These are phyloP conservation scores for Anolis carolinensis DNA, from an alignment of 2,113 vertebrate species.

Conservation along the genomic window DNA sequence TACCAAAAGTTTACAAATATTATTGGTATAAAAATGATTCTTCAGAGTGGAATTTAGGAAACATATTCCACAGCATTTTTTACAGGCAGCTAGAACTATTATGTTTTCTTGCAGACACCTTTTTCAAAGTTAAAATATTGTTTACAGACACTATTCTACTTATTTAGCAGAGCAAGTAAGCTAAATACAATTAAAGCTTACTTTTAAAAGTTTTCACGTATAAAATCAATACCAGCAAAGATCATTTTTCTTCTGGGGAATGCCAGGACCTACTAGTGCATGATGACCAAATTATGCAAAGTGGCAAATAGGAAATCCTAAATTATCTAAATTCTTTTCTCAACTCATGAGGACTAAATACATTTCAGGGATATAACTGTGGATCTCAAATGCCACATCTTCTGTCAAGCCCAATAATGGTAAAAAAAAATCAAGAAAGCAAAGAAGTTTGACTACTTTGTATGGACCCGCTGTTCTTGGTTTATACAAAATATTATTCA, in stretches of 20 bases:
- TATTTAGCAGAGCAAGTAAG: neutral
- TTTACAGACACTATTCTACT: neutral
- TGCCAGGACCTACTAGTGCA: neutral
- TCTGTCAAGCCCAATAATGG: neutral
- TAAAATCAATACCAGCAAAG: slow-evolving; percentile 29
- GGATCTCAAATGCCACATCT: neutral
- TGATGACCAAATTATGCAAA: neutral
- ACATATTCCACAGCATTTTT: neutral
- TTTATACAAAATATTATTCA: neutral
- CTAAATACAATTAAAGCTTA: neutral
- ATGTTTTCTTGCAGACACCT: too few species aligned
- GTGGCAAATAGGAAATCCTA: neutral
- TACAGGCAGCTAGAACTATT: neutral
- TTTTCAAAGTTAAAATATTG: neutral
- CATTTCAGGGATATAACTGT: neutral
- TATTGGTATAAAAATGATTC: neutral
- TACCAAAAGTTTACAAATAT: neutral
- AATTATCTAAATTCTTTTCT: slow-evolving; percentile 5
- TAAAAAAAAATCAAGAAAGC: too few species aligned
- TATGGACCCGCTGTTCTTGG: neutral
- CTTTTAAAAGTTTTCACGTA: slow-evolving; percentile 8
- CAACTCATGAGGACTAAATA: neutral
- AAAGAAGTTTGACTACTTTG: too few species aligned
- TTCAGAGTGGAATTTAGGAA: neutral
- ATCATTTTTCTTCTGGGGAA: slow-evolving; percentile 15